Evolutionary conservation across 2,797 vertebrate species (phyloP).

Genomic region (Bovichtus diacanthus): DNA sequence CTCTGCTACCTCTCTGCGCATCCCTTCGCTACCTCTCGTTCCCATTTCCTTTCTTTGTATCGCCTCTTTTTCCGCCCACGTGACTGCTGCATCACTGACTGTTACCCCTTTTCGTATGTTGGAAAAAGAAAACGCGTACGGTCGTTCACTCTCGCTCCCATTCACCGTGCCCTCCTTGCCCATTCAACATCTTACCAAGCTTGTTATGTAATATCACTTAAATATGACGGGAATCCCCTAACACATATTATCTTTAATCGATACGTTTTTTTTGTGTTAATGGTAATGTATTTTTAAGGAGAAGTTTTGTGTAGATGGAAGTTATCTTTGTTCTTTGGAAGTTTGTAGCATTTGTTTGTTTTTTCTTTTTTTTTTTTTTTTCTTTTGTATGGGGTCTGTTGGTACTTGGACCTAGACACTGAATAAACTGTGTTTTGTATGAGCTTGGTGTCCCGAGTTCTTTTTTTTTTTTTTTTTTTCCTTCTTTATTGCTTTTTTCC

Average conservation of each 20-base stretch:
- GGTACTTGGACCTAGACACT: constrained; percentile 85
- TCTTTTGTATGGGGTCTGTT: constrained; percentile 81
- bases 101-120: constrained; percentile 61
- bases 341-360: constrained; percentile 83
- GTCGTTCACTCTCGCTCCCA: constrained; percentile 35
- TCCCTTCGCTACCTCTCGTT: constrained; percentile 76
- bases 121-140: constrained; percentile 50
- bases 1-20: constrained; percentile 74
- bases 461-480: not conserved
- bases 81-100: constrained; percentile 82
- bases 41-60: constrained; percentile 16
- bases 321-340: constrained; percentile 80
- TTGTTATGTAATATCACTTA: constrained; percentile 69
- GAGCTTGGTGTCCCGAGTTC: constrained; percentile 30
- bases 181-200: constrained; percentile 58
- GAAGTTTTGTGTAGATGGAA: constrained; percentile 86
- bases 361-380: constrained; percentile 57
- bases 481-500: not conserved
- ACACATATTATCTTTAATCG: constrained; percentile 80
- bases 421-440: constrained; percentile 86
- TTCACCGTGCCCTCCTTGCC: constrained; percentile 28
- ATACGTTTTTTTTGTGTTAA: constrained; percentile 81
- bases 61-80: constrained; percentile 61
- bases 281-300: constrained; percentile 88
- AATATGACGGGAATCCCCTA: constrained; percentile 59